Evolutionary conservation across 2,113 vertebrate species (phyloP), one percentile per base, ranked within the genome.

Genomic region (Himantopus leucocephalus): DNA sequence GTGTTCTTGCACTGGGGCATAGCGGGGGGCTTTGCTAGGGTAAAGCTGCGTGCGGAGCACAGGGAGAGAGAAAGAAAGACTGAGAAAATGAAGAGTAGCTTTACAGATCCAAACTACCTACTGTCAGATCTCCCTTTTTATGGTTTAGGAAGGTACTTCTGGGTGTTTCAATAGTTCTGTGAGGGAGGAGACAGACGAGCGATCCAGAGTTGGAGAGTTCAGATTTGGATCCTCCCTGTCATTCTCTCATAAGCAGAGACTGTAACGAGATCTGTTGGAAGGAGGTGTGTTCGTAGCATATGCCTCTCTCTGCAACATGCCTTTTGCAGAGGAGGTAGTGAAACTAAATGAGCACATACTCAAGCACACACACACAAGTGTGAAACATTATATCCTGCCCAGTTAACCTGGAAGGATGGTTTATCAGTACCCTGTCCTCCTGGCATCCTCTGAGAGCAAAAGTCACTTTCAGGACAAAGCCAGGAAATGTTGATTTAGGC

Each of bases 261-360:
- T 47, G 52, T 2, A 3, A 4, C 0, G 6, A 68, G 39, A 8
- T 27, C 45, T 83, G 24, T 26, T 23, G 59, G 67, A 52, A 88
- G 53, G 23, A 50, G 30, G 1, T 37, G 26, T 39, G 29, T 30
- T 74, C 0, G 0, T 32, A 39, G 32, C 41, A 4, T 12, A 8
- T 27, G 47, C 41, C 24, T 2, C 2, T 6, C 55, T 82, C 52
- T 39, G 8, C 4, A 75, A 24, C 14, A 16, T 0, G 4, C 34
- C 9, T 17, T 35, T 34, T 68, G 56, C 58, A 53, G 29, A 43
- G 63, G 19, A 90, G 67, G 20, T 4, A 29, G 58, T 45, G n/a
- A 37, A 70, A 62, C 12, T 48, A 14, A 60, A 60, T 43, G n/a
- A 74, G 52, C 34, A 52, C 0, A 0, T 68, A 24, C 20, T 45